A percentile compares a stretch with the other conserved stretches of the same genome.
Evolutionary conservation across 2,888 invertebrate genomes (phyloP).

Genomic region (Eugnorisma glareosa): DNA sequence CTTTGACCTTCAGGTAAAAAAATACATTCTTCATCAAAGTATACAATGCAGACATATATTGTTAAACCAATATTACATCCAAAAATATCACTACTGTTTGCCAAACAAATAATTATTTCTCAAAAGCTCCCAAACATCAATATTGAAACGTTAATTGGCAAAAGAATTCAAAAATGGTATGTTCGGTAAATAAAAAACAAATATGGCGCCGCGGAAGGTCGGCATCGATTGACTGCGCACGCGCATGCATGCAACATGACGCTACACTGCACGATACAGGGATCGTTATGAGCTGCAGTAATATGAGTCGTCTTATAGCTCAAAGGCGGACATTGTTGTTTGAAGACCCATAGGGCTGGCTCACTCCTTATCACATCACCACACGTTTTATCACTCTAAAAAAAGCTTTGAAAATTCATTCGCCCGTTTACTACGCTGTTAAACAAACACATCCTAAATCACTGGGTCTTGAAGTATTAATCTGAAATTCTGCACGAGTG

Average conservation of each 20-base stretch:
- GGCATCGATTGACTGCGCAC: slow-evolving; percentile 68
- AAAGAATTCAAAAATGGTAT: slow-evolving; percentile 61
- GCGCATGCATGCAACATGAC: slow-evolving; percentile 61
- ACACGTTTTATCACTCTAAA: not conserved
- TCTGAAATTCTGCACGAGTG: not conserved
- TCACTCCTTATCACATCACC: not conserved
- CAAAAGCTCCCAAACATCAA: slow-evolving; percentile 23
- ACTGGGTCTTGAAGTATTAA: not conserved
- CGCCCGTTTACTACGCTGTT: not conserved
- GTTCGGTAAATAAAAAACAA: slow-evolving; percentile 60
- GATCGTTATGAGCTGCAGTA: slow-evolving; percentile 63
- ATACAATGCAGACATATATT: slow-evolving; percentile 2
- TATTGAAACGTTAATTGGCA: slow-evolving; percentile 37
- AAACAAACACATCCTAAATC: not conserved
- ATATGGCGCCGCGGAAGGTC: slow-evolving; percentile 72
- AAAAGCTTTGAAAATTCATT: not conserved
- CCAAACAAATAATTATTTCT: slow-evolving; percentile 1
- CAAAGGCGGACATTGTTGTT: slow-evolving; percentile 61
- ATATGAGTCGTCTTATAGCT: slow-evolving; percentile 54
- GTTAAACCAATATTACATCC: not conserved
- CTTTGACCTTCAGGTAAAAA: slow-evolving; percentile 33
- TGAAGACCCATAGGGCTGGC: slow-evolving; percentile 57
- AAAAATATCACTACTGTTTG: not conserved
- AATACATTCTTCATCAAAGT: not conserved
- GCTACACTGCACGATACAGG: slow-evolving; percentile 49